Conservation (phyloP, 2,113 vertebrate genomes). For the Diphyllodes magnificus region DNA sequence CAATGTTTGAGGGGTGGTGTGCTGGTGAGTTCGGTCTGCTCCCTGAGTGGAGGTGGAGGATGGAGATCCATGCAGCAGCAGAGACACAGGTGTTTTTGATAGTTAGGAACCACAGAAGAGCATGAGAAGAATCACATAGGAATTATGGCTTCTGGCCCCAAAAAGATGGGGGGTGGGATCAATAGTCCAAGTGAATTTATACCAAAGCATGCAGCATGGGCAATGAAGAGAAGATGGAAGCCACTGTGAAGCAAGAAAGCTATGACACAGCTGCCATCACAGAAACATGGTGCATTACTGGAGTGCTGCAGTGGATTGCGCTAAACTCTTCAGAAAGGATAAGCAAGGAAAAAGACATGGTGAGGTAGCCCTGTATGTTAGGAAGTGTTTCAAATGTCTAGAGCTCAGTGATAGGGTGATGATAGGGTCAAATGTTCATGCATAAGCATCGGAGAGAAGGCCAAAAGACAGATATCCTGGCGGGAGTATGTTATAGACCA, state of each 20-base stretch:
- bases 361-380: background rate
- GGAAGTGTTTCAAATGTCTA: background rate
- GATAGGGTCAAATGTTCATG: background rate
- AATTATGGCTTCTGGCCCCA: background rate
- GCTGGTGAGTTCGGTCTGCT: rapidly evolving
- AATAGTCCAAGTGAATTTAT: background rate
- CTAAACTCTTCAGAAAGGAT: background rate
- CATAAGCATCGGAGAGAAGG: background rate
- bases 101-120: background rate
- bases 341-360: background rate
- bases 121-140: background rate
- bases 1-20: background rate
- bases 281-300: background rate
- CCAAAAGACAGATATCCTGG: background rate
- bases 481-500: background rate
- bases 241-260: background rate
- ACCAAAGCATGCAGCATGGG: background rate
- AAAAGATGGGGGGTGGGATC: background rate
- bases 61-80: background rate
- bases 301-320: background rate
- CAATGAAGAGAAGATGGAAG: background rate
- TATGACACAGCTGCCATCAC: background rate
- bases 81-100: background rate
- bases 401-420: background rate
- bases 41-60: background rate